phyloP scores from a whole-genome alignment of 2,888 invertebrate species.

The Brachyopa scutellaris region DNA sequence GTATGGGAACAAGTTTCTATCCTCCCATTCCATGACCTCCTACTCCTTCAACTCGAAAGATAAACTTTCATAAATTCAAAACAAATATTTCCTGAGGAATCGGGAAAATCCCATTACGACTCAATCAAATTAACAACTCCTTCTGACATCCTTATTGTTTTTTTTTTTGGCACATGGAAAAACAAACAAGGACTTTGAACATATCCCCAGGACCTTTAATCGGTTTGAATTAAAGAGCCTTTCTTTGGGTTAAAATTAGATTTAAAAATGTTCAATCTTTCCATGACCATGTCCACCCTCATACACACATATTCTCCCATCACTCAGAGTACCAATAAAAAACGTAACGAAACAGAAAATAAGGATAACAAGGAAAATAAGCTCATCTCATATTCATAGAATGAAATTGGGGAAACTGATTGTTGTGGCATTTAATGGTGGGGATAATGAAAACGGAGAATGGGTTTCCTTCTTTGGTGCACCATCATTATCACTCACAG shows the following conservation, averaged over 20 bases:
- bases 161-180: background rate
- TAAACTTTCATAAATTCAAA: slow-evolving; percentile 7
- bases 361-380: slow-evolving; percentile 70
- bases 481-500: slow-evolving; percentile 38
- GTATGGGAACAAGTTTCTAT: slow-evolving; percentile 9
- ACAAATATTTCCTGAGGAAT: slow-evolving; percentile 25
- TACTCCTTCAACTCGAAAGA: background rate
- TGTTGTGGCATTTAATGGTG: slow-evolving; percentile 61
- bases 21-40: background rate
- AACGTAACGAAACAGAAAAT: slow-evolving; percentile 63
- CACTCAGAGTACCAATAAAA: slow-evolving; percentile 44
- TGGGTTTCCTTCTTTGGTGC: slow-evolving; percentile 12
- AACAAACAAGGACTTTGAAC: slow-evolving; percentile 5
- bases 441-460: slow-evolving; percentile 28
- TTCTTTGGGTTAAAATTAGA: slow-evolving; percentile 22
- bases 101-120: slow-evolving; percentile 42
- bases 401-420: slow-evolving; percentile 74
- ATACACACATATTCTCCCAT: slow-evolving; percentile 47
- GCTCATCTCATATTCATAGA: slow-evolving; percentile 75
- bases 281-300: slow-evolving; percentile 9
- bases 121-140: slow-evolving; percentile 58
- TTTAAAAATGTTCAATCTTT: slow-evolving; percentile 28
- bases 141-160: background rate
- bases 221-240: slow-evolving; percentile 12
- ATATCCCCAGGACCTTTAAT: slow-evolving; percentile 47